Conservation (phyloP, 2,797 vertebrate genomes). For the Eptatretus atami region DNA sequence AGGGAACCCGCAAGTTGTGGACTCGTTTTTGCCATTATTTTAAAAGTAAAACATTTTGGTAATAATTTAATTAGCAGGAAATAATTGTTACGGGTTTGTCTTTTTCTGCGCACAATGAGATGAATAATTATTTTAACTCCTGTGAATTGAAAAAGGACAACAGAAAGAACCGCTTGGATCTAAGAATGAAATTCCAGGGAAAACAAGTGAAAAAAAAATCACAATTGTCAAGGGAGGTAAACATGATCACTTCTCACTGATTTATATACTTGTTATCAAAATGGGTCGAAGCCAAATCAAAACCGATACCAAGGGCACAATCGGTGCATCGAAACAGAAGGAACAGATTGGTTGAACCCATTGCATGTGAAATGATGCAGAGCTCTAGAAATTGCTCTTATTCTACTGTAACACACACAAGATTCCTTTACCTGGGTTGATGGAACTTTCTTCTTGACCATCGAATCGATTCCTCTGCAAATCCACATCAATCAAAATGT, state of each 20-base stretch:
- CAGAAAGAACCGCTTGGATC: neutral
- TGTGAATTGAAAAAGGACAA: neutral
- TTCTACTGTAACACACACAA: constrained; percentile 9
- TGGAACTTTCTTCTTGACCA: no score
- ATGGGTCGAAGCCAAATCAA: no score
- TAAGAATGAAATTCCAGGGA: neutral
- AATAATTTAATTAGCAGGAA: neutral
- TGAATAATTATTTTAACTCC: no score
- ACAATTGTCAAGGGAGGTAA: no score
- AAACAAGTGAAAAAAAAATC: no score
- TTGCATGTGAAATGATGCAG: neutral
- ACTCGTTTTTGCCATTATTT: neutral
- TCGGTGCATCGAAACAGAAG: neutral
- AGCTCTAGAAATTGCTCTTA: constrained; percentile 5
- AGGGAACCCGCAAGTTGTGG: no score
- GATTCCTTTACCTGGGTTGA: no score
- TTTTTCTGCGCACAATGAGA: neutral
- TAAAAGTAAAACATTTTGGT: neutral
- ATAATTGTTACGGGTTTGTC: neutral
- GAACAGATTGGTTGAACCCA: neutral
- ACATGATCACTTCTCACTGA: no score
- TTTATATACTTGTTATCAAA: no score
- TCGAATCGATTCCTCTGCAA: no score
- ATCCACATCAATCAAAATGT: no score
- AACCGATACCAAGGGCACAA: no score